A percentile compares a stretch with the other conserved stretches of the same genome.
Evolutionary conservation across 2,888 invertebrate genomes (phyloP).

Genomic region (Gibbula magus): DNA sequence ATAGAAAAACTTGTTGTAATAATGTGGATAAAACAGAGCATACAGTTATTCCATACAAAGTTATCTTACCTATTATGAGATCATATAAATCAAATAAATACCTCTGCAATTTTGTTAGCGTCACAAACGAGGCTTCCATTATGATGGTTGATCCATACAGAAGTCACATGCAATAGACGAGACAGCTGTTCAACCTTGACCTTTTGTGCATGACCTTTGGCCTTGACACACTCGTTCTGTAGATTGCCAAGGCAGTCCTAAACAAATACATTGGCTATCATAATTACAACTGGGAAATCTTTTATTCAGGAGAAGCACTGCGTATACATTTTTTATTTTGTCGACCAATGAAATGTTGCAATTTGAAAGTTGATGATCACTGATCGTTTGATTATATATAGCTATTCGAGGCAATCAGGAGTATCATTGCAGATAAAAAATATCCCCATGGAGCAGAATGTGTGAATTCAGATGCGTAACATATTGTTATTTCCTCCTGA

Average conservation of each 20-base stretch:
- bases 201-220: background rate
- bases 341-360: too few species aligned
- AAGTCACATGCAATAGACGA: conserved; percentile 49
- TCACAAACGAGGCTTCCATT: conserved; percentile 57
- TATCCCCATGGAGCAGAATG: background rate
- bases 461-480: too few species aligned
- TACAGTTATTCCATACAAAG: too few species aligned
- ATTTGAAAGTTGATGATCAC: too few species aligned
- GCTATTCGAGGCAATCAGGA: background rate
- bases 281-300: background rate
- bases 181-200: conserved; percentile 42
- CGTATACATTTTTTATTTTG: background rate
- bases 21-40: too few species aligned
- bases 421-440: background rate
- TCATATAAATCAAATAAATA: too few species aligned
- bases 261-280: background rate
- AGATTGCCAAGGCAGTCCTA: conserved; percentile 30
- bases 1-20: too few species aligned
- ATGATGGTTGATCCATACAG: conserved; percentile 56
- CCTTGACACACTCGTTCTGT: conserved; percentile 23
- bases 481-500: too few species aligned
- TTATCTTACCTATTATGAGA: too few species aligned
- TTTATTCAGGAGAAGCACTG: background rate
- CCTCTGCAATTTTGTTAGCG: conserved; percentile 59
- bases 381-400: background rate